A percentile compares a stretch with the other conserved stretches of the same genome.
These are phyloP conservation scores for Ecliptopera silaceata DNA, from an alignment of 2,888 invertebrate genomes.

Conservation along the genomic window DNA sequence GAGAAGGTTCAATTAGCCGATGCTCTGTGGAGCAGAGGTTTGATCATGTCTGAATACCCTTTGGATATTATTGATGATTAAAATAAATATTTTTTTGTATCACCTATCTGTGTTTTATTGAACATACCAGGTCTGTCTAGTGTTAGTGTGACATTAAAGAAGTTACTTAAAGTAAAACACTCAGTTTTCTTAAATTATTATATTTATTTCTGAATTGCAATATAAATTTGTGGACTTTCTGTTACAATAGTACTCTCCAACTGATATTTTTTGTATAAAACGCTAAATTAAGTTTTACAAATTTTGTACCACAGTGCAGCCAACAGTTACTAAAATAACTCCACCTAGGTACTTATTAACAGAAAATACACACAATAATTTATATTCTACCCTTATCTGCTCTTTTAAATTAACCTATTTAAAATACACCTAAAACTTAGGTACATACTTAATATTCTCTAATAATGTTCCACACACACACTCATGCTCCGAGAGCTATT, in stretches of 20 bases:
- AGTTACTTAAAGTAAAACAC: slow-evolving; percentile 45
- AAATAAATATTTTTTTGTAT: slow-evolving; percentile 48
- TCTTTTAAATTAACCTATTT: slow-evolving; percentile 74
- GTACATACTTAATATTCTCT: slow-evolving; percentile 72
- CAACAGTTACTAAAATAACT: slow-evolving; percentile 57
- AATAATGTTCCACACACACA: slow-evolving; percentile 63
- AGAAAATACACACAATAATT: slow-evolving; percentile 82
- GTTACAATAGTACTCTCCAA: slow-evolving; percentile 80
- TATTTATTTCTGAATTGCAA: slow-evolving; percentile 81
- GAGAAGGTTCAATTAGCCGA: slow-evolving; percentile 86
- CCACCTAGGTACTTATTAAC: slow-evolving; percentile 63
- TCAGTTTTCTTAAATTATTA: slow-evolving; percentile 73
- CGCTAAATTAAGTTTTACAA: slow-evolving; percentile 74
- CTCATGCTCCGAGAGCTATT: slow-evolving; percentile 51
- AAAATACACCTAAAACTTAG: slow-evolving; percentile 72
- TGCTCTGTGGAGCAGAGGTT: slow-evolving; percentile 92
- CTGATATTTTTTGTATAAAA: slow-evolving; percentile 80
- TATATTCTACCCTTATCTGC: slow-evolving; percentile 72
- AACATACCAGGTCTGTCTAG: neutral
- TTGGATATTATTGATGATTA: slow-evolving; percentile 71
- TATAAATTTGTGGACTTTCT: slow-evolving; percentile 83
- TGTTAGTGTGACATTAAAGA: slow-evolving; percentile 6
- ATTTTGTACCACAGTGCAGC: slow-evolving; percentile 73
- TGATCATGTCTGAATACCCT: slow-evolving; percentile 88
- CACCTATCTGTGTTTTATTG: slow-evolving; percentile 23